phyloP scores from a whole-genome alignment of 2,797 vertebrate species.

The Coregonus ussuriensis region DNA sequence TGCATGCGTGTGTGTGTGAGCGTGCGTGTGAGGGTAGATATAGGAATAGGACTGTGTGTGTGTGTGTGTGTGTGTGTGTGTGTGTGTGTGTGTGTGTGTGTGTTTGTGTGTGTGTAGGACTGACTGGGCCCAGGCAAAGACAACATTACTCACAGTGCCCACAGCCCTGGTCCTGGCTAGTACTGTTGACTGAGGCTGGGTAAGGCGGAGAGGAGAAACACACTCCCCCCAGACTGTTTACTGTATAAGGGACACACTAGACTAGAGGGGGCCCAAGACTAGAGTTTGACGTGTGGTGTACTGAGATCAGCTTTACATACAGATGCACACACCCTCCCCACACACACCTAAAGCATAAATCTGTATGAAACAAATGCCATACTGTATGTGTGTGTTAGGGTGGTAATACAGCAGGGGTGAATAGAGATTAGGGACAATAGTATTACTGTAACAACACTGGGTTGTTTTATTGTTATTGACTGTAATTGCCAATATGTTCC shows the following conservation, averaged over 20 bases:
- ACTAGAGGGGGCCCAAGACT: too few relatives aligned
- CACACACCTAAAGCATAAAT: not conserved
- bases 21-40: constrained; percentile 1
- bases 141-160: constrained; percentile 56
- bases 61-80: constrained; percentile 13
- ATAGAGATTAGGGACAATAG: not conserved
- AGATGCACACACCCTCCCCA: not conserved
- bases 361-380: not conserved
- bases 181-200: not conserved
- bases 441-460: not conserved
- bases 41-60: not conserved
- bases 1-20: not conserved
- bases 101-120: not conserved
- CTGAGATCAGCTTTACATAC: constrained; percentile 1
- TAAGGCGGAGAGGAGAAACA: not conserved
- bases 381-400: not conserved
- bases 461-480: constrained; percentile 1
- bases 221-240: not conserved
- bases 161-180: not conserved
- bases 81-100: not conserved
- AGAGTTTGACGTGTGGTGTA: too few relatives aligned
- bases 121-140: constrained; percentile 40
- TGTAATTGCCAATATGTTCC: not conserved
- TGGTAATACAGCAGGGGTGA: not conserved
- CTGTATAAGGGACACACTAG: not conserved